Evolutionary conservation across 2,113 vertebrate genomes (phyloP).

Genomic region (Balaeniceps rex): DNA sequence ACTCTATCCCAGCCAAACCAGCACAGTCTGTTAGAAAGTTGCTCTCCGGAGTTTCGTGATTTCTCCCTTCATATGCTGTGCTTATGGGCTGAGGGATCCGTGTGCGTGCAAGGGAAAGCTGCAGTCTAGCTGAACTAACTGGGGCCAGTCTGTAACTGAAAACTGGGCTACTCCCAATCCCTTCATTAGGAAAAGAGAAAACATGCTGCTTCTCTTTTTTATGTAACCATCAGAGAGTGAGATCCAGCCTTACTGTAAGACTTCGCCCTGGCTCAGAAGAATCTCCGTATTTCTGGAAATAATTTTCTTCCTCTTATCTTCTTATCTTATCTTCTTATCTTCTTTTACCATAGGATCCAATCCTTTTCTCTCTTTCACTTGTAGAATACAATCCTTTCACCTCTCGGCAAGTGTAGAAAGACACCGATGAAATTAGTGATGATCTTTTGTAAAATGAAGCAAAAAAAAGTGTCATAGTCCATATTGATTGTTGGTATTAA

Average conservation of each 20-base stretch:
- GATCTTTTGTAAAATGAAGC: background rate
- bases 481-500: background rate
- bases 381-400: background rate
- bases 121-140: background rate
- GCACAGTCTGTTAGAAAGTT: background rate
- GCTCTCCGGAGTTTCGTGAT: background rate
- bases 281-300: background rate
- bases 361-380: background rate
- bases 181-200: background rate
- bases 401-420: background rate
- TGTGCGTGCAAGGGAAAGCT: background rate
- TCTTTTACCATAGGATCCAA: background rate
- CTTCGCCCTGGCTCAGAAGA: background rate
- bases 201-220: background rate
- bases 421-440: background rate
- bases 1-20: background rate
- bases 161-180: background rate
- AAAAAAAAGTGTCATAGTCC: background rate
- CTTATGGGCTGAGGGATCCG: background rate
- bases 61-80: background rate
- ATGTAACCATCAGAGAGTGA: background rate
- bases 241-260: background rate
- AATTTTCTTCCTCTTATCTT: background rate
- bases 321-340: no score
- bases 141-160: background rate